Evolutionary conservation across 2,888 invertebrate genomes (phyloP), one percentile per base, ranked within the genome.

Genomic region (Hemicrepidius hirtus): DNA sequence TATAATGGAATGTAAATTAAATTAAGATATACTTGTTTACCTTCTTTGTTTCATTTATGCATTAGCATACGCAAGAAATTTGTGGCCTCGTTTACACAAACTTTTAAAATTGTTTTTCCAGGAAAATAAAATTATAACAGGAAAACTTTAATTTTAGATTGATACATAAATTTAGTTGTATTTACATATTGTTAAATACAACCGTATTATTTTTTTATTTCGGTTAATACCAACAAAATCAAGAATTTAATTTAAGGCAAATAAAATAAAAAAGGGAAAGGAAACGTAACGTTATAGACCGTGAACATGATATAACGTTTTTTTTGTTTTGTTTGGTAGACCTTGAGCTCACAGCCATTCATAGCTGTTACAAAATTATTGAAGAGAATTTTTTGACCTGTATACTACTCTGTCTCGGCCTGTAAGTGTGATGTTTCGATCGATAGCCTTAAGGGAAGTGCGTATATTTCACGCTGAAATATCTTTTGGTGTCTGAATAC

Each of bases 1-100:
- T 40, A 12, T 12, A 44, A 44, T 44, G 18, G 13, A 44, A 44
- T 44, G 44, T 44, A 44, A 44, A 44, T 44, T 44, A 40, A 40
- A 40, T 44, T 18, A 18, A 44, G 5, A 44, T 18, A 7, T 44
- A 10, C 7, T 44, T 44, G 44, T 44, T 44, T 44, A 44, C 44
- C 5, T 44, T 44, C 44, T 16, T 7, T 18, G 7, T 44, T 44
- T 44, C 10, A 44, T 13, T 13, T n/a, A 40, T 12, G n/a, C 40
- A 40, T 2, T 7, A 44, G 18, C 18, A 44, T 44, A 44, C 16
- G 44, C 18, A 5, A 44, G 18, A 16, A 16, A 44, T 44, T 16
- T 44, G 16, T 16, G 44, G 44, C 16, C 13, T 44, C 9, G 9
- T 44, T n/a, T n/a, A n/a, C 16, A 44, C 18, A 44, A 44, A 16